These are phyloP conservation scores for Trachops cirrhosus DNA, from an alignment of 2,797 vertebrate genomes.

Conservation along the genomic window DNA sequence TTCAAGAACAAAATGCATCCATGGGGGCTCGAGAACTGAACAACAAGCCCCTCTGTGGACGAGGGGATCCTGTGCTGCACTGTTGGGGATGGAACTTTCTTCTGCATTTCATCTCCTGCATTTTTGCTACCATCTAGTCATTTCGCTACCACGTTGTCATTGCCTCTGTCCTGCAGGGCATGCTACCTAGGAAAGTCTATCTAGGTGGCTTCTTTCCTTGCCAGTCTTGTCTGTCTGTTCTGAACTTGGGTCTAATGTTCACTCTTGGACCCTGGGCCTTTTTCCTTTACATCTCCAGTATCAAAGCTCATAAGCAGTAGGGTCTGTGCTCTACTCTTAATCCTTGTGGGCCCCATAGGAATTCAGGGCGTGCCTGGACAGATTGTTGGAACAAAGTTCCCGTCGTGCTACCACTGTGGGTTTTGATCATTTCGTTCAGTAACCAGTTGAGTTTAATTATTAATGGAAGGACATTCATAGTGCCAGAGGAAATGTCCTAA, in stretches of 20 bases:
- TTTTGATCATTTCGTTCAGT: constrained; percentile 61
- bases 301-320: not conserved
- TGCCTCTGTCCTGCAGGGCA: not conserved
- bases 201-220: not conserved
- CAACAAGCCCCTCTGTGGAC: not conserved
- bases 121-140: not conserved
- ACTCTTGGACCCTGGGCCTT: not conserved
- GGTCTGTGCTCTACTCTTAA: not conserved
- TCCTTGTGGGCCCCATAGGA: not conserved
- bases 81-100: not conserved
- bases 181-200: not conserved
- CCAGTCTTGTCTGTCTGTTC: not conserved
- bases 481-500: constrained; percentile 54
- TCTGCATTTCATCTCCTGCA: not conserved
- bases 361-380: not conserved
- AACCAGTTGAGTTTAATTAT: constrained; percentile 63
- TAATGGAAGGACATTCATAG: constrained; percentile 57
- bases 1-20: not conserved
- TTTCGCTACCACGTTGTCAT: not conserved
- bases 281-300: not conserved
- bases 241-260: not conserved
- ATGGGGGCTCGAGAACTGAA: not conserved
- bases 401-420: not conserved
- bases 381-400: not conserved
- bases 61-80: not conserved